Evolutionary conservation across 2,888 invertebrate species (phyloP), one percentile per base, ranked within the genome.

Genomic region (Hyposoter didymator): DNA sequence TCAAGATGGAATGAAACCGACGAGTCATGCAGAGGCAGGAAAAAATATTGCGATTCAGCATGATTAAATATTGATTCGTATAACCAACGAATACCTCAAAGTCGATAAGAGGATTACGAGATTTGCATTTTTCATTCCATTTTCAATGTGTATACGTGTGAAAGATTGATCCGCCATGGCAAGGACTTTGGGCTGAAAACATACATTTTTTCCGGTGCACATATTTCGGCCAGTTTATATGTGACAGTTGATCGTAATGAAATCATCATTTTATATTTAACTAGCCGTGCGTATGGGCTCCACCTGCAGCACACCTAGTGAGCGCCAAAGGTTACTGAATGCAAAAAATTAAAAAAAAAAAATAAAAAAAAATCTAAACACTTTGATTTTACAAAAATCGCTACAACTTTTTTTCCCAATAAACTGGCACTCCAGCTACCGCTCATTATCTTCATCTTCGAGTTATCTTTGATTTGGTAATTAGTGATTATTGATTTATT

Each of bases 51-150:
- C 35, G 85, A 88, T 89, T 85, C 88, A 78, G 73, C 83, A 81
- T 91, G 90, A 91, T 90, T 90, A 90, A 91, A 91, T 91, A 91
- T 91, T 90, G 90, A 91, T 91, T 90, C 86, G 88, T 85, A 83
- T 84, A 91, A 90, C 86, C 88, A 88, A 87, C 82, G 82, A 85
- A 82, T 85, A 87, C 88, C 87, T 80, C 78, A 45, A 72, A 73
- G 70, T 75, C 78, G 72, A 79, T 89, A 90, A 91, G 90, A 86
- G 89, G 90, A 88, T 91, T 90, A 90, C 82, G 87, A 88, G 89
- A 88, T 89, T 89, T 88, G 88, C 85, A 80, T 80, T 88, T 80
- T 89, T 89, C 89, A 88, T 91, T 90, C 90, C 88, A 89, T 89
- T 90, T 88, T 88, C 87, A 78, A 75, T 87, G 85, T 80, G 86